Conservation (phyloP, 2,888 invertebrate genomes). For the Plebejus anna region DNA sequence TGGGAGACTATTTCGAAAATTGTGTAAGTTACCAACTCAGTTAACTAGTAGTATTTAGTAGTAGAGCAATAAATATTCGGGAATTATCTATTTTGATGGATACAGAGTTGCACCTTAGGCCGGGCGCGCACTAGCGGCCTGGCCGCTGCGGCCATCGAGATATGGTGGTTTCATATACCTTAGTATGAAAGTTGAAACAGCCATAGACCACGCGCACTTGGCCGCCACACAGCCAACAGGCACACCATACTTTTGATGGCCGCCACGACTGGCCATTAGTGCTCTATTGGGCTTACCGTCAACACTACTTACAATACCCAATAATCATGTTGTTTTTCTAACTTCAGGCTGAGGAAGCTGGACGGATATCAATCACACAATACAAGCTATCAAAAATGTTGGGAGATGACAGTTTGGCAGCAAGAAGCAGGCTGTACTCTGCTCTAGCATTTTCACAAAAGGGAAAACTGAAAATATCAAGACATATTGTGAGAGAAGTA, state of each 20-base stretch:
- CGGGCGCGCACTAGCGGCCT: too few relatives aligned
- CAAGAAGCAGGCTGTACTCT: slow-evolving; percentile 91
- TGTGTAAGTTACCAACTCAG: slow-evolving; percentile 81
- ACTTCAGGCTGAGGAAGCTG: slow-evolving; percentile 91
- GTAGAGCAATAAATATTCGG: too few relatives aligned
- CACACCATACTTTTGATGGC: too few relatives aligned
- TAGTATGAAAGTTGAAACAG: too few relatives aligned
- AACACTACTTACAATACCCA: not conserved
- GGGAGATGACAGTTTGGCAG: slow-evolving; percentile 89
- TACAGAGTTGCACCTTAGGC: too few relatives aligned
- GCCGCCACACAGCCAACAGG: too few relatives aligned
- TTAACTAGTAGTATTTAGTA: not conserved
- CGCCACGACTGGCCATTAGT: too few relatives aligned
- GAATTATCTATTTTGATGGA: too few relatives aligned
- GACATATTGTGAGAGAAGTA: slow-evolving; percentile 77
- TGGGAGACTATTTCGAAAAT: slow-evolving; percentile 91
- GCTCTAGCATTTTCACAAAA: slow-evolving; percentile 94
- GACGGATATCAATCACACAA: slow-evolving; percentile 91
- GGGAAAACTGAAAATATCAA: slow-evolving; percentile 82
- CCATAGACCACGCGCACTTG: too few relatives aligned
- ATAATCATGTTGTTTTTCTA: slow-evolving; percentile 16
- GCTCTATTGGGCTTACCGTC: too few relatives aligned
- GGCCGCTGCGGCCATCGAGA: too few relatives aligned
- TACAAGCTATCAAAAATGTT: slow-evolving; percentile 88
- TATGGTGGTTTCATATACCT: too few relatives aligned